A percentile compares a stretch with the other conserved stretches of the same genome.
Evolutionary conservation across 2,113 vertebrate species (phyloP).

Genomic region (Myotis lucifugus): DNA sequence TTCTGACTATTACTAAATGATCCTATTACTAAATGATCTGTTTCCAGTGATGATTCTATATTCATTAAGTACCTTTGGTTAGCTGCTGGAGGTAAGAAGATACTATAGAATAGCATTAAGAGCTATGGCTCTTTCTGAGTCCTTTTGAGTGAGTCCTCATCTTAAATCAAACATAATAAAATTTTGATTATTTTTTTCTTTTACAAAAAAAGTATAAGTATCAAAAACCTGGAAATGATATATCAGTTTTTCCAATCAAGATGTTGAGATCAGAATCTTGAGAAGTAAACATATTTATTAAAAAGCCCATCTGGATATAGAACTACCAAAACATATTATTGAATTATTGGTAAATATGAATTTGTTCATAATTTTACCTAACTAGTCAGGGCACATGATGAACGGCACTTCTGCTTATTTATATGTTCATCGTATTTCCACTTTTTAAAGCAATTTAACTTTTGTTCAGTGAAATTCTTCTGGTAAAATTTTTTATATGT

Average conservation of each 20-base stretch:
- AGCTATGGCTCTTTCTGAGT: slow-evolving; percentile 23
- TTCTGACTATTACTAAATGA: slow-evolving; percentile 17
- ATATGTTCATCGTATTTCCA: slow-evolving; percentile 26
- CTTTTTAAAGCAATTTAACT: slow-evolving; percentile 47
- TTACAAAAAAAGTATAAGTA: slow-evolving; percentile 26
- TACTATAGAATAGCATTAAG: slow-evolving; percentile 39
- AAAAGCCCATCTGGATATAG: slow-evolving; percentile 55
- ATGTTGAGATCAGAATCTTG: slow-evolving; percentile 30
- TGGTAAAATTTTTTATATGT: slow-evolving; percentile 50
- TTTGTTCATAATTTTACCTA: slow-evolving; percentile 65
- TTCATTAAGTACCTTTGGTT: slow-evolving; percentile 51
- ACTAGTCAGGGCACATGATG: slow-evolving; percentile 20
- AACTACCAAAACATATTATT: slow-evolving; percentile 44
- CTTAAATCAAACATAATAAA: slow-evolving; percentile 54
- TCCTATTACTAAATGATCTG: slow-evolving; percentile 48
- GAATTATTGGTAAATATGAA: slow-evolving; percentile 59
- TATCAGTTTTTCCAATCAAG: slow-evolving; percentile 43
- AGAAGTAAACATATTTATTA: slow-evolving; percentile 43
- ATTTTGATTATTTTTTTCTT: slow-evolving; percentile 48
- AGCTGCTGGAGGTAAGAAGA: neutral
- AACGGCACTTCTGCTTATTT: slow-evolving; percentile 35
- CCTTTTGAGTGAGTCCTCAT: slow-evolving; percentile 15
- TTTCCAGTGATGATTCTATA: slow-evolving; percentile 19
- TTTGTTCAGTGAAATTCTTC: slow-evolving; percentile 52
- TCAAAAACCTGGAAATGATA: neutral